Percentiles rank a stretch among this genome's conserved stretches.
Conservation (phyloP, 2,797 vertebrate species). For the Eupleurogrammus muticus region DNA sequence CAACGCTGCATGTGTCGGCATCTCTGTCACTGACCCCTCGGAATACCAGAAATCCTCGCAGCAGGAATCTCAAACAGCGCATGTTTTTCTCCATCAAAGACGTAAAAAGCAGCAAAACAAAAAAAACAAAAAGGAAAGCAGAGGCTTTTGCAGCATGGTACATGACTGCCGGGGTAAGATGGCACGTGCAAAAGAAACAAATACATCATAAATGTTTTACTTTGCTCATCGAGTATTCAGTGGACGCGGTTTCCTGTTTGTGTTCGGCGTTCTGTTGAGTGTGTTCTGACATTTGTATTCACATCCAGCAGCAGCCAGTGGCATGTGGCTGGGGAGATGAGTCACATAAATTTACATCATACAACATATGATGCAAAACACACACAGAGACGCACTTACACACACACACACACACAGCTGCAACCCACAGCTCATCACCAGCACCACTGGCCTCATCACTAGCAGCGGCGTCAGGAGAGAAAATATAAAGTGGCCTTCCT, state of each 20-base stretch:
- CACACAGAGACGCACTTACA: not conserved
- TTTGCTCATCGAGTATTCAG: conserved; percentile 14
- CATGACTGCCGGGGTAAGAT: conserved; percentile 16
- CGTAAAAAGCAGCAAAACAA: conserved; percentile 35
- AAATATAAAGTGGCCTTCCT: conserved; percentile 16
- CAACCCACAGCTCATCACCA: conserved; percentile 5
- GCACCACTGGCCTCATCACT: conserved; percentile 1
- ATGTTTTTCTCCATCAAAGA: conserved; percentile 28
- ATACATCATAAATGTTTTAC: conserved; percentile 16
- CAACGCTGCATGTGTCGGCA: conserved; percentile 24
- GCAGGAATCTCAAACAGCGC: conserved; percentile 61
- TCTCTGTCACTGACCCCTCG: conserved; percentile 36
- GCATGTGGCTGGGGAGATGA: conserved; percentile 47
- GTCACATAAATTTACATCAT: conserved; percentile 43
- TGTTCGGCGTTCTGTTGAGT: conserved; percentile 33
- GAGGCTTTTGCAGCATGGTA: conserved; percentile 9
- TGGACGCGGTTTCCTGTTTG: conserved; percentile 21
- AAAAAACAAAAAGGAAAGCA: conserved; percentile 54
- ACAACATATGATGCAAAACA: conserved; percentile 39
- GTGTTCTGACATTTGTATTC: conserved; percentile 47
- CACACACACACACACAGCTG: conserved; percentile 17
- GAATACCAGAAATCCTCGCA: conserved; percentile 51
- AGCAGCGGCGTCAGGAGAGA: conserved; percentile 13
- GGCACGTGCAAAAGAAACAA: conserved; percentile 45
- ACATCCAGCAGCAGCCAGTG: conserved; percentile 26